Evolutionary conservation across 2,113 vertebrate genomes (phyloP).

Genomic region (Tricholaema leucomelas): DNA sequence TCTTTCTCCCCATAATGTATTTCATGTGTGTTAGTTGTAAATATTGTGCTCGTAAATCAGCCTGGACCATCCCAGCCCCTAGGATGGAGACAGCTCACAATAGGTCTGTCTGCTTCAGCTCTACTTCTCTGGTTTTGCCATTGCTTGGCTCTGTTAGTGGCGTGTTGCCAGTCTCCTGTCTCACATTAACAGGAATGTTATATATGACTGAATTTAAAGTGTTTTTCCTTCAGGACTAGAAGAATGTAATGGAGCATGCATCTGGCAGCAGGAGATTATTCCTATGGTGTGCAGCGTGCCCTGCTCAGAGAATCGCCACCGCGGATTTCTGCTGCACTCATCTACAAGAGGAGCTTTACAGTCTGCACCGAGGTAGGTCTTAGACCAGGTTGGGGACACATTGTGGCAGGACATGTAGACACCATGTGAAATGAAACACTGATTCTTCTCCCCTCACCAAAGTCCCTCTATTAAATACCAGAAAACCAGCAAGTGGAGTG

Average conservation of each 20-base stretch:
- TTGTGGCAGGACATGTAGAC: not conserved
- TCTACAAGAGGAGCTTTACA: not conserved
- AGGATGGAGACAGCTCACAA: conserved; percentile 47
- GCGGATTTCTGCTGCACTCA: not conserved
- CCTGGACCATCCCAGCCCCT: conserved; percentile 23
- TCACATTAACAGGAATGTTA: conserved; percentile 37
- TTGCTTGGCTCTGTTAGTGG: conserved; percentile 18
- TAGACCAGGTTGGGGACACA: not conserved
- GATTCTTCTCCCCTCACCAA: not conserved
- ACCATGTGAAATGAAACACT: not conserved
- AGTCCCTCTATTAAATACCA: not conserved
- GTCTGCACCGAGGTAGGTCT: not conserved
- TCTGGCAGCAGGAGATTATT: not conserved
- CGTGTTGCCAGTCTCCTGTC: conserved; percentile 20
- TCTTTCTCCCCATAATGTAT: conserved; percentile 47
- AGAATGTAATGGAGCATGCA: conserved; percentile 10
- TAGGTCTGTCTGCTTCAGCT: conserved; percentile 52
- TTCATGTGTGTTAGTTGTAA: conserved; percentile 65
- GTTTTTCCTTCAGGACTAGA: conserved; percentile 45
- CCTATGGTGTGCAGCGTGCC: not conserved
- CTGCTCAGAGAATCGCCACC: not conserved
- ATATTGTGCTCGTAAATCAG: conserved; percentile 57
- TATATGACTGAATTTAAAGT: conserved; percentile 27
- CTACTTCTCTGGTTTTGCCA: conserved; percentile 30
- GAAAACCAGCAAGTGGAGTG: not conserved